phyloP scores from a whole-genome alignment of 2,113 vertebrate genomes.

The Heterochromis multidens region DNA sequence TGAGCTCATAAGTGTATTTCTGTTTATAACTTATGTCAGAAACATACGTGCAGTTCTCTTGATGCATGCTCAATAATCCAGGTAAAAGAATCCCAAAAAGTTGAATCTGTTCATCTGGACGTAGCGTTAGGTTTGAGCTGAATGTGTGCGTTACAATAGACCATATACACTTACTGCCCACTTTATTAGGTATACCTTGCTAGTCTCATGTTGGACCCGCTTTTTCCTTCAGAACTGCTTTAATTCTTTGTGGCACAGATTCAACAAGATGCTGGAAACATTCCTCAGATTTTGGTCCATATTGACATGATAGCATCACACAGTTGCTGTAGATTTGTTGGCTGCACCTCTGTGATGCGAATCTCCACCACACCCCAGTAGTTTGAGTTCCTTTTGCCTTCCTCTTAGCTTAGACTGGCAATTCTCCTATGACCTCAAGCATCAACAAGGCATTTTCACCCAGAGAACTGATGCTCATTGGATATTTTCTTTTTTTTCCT shows the following conservation, averaged over 20 bases:
- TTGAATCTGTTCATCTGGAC: too few species aligned
- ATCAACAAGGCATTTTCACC: not conserved
- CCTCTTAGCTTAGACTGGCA: not conserved
- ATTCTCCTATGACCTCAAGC: not conserved
- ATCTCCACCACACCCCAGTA: not conserved
- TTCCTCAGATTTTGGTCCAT: not conserved
- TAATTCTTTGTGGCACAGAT: not conserved
- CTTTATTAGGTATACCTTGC: not conserved
- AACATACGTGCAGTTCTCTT: too few species aligned
- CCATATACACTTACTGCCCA: not conserved
- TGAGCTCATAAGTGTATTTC: not conserved
- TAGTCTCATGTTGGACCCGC: too few species aligned
- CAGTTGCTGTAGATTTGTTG: not conserved
- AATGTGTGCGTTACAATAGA: too few species aligned
- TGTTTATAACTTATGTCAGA: not conserved
- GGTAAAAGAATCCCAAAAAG: too few species aligned
- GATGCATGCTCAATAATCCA: too few species aligned
- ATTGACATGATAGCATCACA: not conserved
- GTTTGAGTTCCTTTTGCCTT: not conserved
- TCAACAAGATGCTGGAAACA: not conserved
- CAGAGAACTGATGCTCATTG: not conserved
- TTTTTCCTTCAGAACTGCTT: not conserved
- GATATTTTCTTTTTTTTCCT: not conserved
- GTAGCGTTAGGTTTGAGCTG: too few species aligned
- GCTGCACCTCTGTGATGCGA: not conserved